Evolutionary conservation across 2,888 invertebrate genomes (phyloP), one percentile per base, ranked within the genome.

Genomic region (Caenorhabditis sulstoni): DNA sequence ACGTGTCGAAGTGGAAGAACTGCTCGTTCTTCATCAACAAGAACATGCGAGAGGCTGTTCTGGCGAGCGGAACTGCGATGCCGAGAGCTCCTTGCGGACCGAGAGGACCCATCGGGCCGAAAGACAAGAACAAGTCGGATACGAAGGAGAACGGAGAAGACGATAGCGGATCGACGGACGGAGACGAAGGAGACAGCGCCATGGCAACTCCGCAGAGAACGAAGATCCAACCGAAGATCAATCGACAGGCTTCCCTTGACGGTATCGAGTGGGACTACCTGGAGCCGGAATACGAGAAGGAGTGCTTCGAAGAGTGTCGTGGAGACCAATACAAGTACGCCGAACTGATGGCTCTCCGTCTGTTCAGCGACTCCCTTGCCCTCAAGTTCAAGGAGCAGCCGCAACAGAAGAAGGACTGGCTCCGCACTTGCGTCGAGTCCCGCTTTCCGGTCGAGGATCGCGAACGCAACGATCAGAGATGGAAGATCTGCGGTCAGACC

Each of bases 11-110:
- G 55, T 86, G 86, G 86, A 86, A 86, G 76, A 85, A 83, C 44
- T 86, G 84, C 70, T 85, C 84, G 35, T 82, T 81, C 45, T 78
- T 83, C 45, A 86, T 86, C 66, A 86, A 86, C 49, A 85, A 84
- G 52, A 86, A 85, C 22, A 79, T 83, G 80, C 23, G 78, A 61
- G 79, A 81, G 35, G 76, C 71, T 11, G 68, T 77, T n/a, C 71
- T 64, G 18, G 61, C 59, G 1, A 73, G 59, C 52, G 78, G 78
- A 47, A 77, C 49, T 37, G 37, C 78, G n/a, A 71, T 78, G 62
- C 62, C 67, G 14, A 55, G 61, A 53, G 71, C 71, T 45, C 71
- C 71, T 11, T 76, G 71, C 14, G 66, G 71, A 41, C 66, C 71
- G 44, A 45, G 71, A 50, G 70, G 71, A 35, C 70, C 71, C 18